Evolutionary conservation across 2,113 vertebrate species (phyloP).

Genomic region (Penelope pileata): DNA sequence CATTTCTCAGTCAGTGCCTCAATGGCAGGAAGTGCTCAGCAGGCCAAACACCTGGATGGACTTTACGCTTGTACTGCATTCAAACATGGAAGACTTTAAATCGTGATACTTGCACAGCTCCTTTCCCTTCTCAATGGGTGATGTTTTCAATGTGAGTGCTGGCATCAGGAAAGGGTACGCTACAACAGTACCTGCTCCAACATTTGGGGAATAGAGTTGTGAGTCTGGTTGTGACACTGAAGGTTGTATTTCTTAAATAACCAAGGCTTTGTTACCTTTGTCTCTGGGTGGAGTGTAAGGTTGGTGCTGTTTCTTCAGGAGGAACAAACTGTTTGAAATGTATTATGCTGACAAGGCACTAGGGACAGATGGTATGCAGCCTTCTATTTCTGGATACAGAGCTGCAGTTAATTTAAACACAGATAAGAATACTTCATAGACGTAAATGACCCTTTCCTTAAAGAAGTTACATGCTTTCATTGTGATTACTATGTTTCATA

Average conservation of each 20-base stretch:
- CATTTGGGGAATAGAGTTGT: not conserved
- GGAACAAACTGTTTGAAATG: not conserved
- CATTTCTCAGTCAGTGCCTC: not conserved
- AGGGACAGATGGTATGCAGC: not conserved
- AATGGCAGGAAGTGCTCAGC: conserved; percentile 70
- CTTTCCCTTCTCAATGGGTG: rapidly evolving
- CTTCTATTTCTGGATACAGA: not conserved
- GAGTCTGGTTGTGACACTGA: not conserved
- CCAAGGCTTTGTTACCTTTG: not conserved
- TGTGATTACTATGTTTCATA: not conserved
- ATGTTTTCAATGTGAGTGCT: not conserved
- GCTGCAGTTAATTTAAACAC: not conserved
- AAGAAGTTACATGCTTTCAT: not conserved
- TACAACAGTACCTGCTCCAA: not conserved
- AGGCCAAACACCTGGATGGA: conserved; percentile 74
- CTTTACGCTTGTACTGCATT: conserved; percentile 62
- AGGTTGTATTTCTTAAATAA: not conserved
- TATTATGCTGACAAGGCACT: not conserved
- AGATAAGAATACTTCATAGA: not conserved
- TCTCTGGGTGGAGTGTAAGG: not conserved
- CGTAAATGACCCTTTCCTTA: not conserved
- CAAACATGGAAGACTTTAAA: conserved; percentile 32
- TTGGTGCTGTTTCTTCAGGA: not conserved
- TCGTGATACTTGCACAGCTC: not conserved
- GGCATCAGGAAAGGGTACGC: not conserved